Percentiles rank a stretch among this genome's conserved stretches.
Evolutionary conservation across 2,113 vertebrate species (phyloP).

Genomic region (Neolamprologus kungweensis): DNA sequence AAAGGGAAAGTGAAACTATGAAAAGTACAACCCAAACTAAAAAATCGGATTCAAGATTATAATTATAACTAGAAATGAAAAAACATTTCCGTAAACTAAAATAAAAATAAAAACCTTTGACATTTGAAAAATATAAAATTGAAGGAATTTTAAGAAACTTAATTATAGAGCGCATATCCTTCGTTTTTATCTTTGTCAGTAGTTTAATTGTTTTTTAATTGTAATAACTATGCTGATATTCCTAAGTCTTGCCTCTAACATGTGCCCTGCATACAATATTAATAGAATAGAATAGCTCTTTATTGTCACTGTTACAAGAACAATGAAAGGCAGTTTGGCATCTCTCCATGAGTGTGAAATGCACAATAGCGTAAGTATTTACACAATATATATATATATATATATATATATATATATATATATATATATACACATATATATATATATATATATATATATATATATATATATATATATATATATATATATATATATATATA

Average conservation of each 20-base stretch:
- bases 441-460: accelerated
- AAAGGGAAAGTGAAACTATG: not conserved
- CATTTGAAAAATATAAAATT: not conserved
- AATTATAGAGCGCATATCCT: not conserved
- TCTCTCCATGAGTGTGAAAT: not conserved
- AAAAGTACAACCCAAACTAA: not conserved
- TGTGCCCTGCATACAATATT: not conserved
- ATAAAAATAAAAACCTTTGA: not conserved
- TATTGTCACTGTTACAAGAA: not conserved
- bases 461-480: no score
- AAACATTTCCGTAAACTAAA: not conserved
- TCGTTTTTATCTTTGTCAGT: not conserved
- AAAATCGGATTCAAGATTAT: not conserved
- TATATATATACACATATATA: accelerated
- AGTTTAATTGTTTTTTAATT: not conserved
- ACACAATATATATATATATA: accelerated
- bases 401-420: accelerated
- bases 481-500: no score
- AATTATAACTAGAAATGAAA: not conserved
- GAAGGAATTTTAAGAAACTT: not conserved
- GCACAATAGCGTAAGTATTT: not conserved
- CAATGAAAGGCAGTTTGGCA: not conserved
- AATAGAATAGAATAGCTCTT: not conserved
- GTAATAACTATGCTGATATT: not conserved
- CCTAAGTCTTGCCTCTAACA: not conserved